These are phyloP conservation scores for Lithophane leautieri DNA, from an alignment of 2,888 invertebrate genomes.

Conservation along the genomic window DNA sequence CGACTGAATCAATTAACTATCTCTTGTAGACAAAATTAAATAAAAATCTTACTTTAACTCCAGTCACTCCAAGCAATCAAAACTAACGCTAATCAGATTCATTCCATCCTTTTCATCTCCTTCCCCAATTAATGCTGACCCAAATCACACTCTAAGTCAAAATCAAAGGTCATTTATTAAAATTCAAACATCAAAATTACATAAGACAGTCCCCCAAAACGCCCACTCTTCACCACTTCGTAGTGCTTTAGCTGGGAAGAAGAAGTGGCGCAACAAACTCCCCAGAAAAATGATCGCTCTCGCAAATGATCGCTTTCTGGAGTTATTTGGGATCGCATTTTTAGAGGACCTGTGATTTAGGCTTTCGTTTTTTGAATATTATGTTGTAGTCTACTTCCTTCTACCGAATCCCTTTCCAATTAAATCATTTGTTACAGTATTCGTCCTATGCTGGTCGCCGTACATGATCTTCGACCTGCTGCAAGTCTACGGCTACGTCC, in stretches of 20 bases:
- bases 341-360: neutral
- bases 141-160: neutral
- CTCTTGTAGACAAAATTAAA: neutral
- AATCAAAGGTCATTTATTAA: no score
- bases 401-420: neutral
- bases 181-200: no score
- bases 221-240: no score
- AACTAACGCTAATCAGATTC: no score
- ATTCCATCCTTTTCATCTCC: no score
- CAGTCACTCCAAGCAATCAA: no score
- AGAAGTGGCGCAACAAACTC: no score
- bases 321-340: neutral
- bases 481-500: slow-evolving; percentile 95
- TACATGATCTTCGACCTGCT: slow-evolving; percentile 97
- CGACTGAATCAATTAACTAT: neutral
- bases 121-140: neutral
- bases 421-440: slow-evolving; percentile 91
- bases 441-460: slow-evolving; percentile 98
- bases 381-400: no score
- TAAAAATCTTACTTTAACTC: neutral
- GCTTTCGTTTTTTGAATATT: neutral
- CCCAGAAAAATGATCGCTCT: no score
- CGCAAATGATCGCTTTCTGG: neutral
- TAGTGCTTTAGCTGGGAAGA: no score
- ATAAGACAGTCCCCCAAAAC: no score